These are phyloP conservation scores for Zaprionus kolodkinae DNA, from an alignment of 1,140 invertebrate genomes.

Conservation along the genomic window DNA sequence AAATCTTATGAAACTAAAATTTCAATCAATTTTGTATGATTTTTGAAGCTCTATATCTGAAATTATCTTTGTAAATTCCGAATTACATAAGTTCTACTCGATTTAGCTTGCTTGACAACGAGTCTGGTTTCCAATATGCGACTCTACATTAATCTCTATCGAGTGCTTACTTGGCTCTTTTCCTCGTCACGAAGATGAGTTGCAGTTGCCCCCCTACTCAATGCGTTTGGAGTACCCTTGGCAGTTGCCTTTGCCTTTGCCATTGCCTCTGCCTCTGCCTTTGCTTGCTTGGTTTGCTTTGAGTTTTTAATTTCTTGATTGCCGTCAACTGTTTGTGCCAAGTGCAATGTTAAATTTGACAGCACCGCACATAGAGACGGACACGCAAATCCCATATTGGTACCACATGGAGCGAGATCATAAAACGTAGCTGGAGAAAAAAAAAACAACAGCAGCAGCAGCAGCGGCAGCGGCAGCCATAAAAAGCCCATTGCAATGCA, in stretches of 20 bases:
- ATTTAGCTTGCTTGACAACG: background rate
- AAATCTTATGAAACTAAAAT: too few relatives aligned
- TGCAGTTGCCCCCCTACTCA: conserved; percentile 4
- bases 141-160: background rate
- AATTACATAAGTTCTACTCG: too few relatives aligned
- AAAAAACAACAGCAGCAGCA: conserved; percentile 16
- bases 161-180: background rate
- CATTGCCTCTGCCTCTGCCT: background rate
- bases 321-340: conserved; percentile 53
- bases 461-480: conserved; percentile 37
- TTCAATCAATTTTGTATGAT: too few relatives aligned
- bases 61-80: too few relatives aligned
- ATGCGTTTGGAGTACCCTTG: conserved; percentile 18
- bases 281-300: conserved; percentile 31
- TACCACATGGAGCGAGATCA: conserved; percentile 26
- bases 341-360: conserved; percentile 71
- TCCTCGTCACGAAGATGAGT: background rate
- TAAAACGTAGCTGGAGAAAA: conserved; percentile 21
- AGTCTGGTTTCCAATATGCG: background rate
- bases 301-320: conserved; percentile 42
- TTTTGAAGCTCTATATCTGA: too few relatives aligned
- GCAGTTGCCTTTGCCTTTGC: background rate
- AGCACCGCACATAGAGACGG: conserved; percentile 5
- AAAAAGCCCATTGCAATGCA: conserved; percentile 51
- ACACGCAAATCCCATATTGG: conserved; percentile 2